These are phyloP conservation scores for Echinarachnius parma DNA, from an alignment of 53 echinoderm and acorn worm species.

Conservation along the genomic window DNA sequence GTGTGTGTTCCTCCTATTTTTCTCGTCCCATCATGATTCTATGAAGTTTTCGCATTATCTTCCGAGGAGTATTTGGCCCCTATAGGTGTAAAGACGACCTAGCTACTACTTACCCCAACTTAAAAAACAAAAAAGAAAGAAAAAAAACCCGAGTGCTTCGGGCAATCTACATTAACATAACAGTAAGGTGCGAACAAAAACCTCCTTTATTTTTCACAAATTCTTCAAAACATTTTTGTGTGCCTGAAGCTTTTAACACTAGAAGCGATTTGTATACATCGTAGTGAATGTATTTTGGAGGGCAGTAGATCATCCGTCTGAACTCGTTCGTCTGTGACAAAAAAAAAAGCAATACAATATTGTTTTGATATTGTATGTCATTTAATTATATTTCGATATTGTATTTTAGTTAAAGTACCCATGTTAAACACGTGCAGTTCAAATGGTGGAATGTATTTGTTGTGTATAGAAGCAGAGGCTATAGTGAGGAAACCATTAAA, in stretches of 20 bases:
- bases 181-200: slow-evolving; percentile 26
- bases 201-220: slow-evolving; percentile 10
- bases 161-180: slow-evolving; percentile 50
- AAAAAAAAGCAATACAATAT: not conserved
- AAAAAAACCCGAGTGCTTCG: slow-evolving; percentile 6
- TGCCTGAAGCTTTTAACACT: slow-evolving; percentile 16
- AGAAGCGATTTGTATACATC: too few species aligned
- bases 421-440: too few species aligned
- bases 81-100: slow-evolving; percentile 4
- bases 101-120: slow-evolving; percentile 6
- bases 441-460: too few species aligned
- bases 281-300: too few species aligned
- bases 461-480: too few species aligned
- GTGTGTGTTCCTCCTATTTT: slow-evolving; percentile 39
- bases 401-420: too few species aligned
- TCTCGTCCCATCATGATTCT: not conserved
- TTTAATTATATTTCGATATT: too few species aligned
- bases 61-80: too few species aligned
- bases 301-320: too few species aligned
- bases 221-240: slow-evolving; percentile 15
- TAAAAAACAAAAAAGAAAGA: not conserved
- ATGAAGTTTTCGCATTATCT: not conserved
- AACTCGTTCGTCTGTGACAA: slow-evolving; percentile 5
- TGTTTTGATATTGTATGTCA: too few species aligned
- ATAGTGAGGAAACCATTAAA: too few species aligned